Percentiles rank a stretch among this genome's conserved stretches.
phyloP scores from a whole-genome alignment of 2,113 vertebrate genomes.

The Drymodes brunneopygia region DNA sequence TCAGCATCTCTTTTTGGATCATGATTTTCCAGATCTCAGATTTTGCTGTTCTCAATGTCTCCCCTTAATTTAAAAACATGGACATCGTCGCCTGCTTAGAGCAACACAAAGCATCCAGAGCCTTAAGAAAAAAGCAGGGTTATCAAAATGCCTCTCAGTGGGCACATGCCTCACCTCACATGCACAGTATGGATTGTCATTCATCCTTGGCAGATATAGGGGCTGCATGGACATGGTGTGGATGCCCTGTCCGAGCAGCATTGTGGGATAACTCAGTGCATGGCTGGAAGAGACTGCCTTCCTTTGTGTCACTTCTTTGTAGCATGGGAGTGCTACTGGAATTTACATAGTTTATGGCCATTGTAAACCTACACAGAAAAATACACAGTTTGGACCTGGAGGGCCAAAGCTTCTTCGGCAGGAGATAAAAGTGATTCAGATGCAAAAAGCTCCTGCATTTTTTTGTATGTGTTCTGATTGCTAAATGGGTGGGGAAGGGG shows the following conservation, averaged over 20 bases:
- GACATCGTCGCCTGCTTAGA: background rate
- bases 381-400: background rate
- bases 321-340: background rate
- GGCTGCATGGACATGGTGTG: fast-evolving
- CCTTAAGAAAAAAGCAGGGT: background rate
- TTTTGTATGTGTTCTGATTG: background rate
- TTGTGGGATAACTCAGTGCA: background rate
- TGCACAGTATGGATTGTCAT: fast-evolving
- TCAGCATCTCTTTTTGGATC: background rate
- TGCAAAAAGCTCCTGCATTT: background rate
- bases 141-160: background rate
- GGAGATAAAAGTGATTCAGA: background rate
- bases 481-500: fast-evolving
- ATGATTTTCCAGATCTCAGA: background rate
- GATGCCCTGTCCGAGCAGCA: background rate
- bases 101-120: background rate
- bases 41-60: background rate
- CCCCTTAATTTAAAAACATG: background rate
- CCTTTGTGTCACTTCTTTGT: background rate
- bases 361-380: background rate
- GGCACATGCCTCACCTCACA: fast-evolving
- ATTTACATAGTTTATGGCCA: background rate
- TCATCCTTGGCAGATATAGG: background rate
- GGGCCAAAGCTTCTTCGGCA: background rate
- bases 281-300: background rate